Evolutionary conservation across 2,888 invertebrate species (phyloP).

Genomic region (Acrobeloides nanus): DNA sequence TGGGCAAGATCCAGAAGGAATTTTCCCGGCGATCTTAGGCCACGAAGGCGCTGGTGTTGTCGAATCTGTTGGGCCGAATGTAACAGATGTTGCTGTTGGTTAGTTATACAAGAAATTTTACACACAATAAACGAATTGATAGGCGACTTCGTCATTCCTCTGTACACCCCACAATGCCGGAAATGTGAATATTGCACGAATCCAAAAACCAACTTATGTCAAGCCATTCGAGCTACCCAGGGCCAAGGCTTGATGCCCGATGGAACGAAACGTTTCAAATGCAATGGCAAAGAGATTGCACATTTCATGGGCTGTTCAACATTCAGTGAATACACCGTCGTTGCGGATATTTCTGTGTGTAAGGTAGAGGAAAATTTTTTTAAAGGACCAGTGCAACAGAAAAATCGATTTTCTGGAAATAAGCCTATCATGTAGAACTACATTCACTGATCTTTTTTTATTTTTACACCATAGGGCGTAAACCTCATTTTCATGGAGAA

Average conservation of each 20-base stretch:
- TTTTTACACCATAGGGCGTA: no score
- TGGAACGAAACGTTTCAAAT: slow-evolving; percentile 74
- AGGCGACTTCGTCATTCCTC: slow-evolving; percentile 73
- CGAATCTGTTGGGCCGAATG: slow-evolving; percentile 89
- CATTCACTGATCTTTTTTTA: no score
- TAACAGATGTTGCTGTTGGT: slow-evolving; percentile 76
- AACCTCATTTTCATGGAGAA: no score
- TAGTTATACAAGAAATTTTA: background rate
- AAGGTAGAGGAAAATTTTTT: no score
- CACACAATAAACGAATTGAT: slow-evolving; percentile 5
- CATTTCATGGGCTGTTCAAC: slow-evolving; percentile 92
- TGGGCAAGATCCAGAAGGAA: slow-evolving; percentile 81
- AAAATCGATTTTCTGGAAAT: no score
- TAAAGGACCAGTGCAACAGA: no score
- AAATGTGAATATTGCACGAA: slow-evolving; percentile 92
- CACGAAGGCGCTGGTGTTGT: slow-evolving; percentile 91
- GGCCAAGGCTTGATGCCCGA: slow-evolving; percentile 86
- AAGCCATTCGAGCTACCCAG: slow-evolving; percentile 69
- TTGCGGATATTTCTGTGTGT: slow-evolving; percentile 84
- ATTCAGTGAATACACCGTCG: slow-evolving; percentile 87
- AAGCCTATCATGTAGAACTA: no score
- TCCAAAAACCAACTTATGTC: slow-evolving; percentile 91
- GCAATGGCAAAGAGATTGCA: slow-evolving; percentile 67
- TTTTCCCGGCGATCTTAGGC: slow-evolving; percentile 84
- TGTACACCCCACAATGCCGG: slow-evolving; percentile 91